Evolutionary conservation across 2,113 vertebrate species (phyloP).

Genomic region (Atrichornis clamosus): DNA sequence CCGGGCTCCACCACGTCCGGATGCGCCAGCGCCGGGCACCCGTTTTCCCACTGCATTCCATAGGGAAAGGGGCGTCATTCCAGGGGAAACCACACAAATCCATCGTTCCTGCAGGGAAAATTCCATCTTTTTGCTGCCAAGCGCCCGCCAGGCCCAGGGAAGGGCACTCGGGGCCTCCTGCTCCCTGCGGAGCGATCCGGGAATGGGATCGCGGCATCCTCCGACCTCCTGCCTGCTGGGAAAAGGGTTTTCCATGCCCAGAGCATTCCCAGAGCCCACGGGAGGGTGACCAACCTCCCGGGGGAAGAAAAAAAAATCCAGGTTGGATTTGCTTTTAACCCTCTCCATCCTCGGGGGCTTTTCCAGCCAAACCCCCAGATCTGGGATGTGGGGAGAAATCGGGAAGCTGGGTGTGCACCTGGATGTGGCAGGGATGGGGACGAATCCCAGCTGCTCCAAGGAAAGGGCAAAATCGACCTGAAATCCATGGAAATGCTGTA

Average conservation of each 20-base stretch:
- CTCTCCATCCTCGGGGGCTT: not conserved
- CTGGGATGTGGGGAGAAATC: not conserved
- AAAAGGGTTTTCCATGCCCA: not conserved
- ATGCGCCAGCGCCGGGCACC: fast-evolving
- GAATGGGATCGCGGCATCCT: fast-evolving
- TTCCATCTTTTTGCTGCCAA: not conserved
- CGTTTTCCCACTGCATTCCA: fast-evolving
- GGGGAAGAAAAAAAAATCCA: too few species aligned
- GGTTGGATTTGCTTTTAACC: not conserved
- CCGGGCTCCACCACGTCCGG: not conserved
- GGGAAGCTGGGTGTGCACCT: not conserved
- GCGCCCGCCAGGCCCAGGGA: not conserved
- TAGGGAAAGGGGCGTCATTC: fast-evolving
- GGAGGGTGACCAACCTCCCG: not conserved
- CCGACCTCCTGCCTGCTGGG: not conserved
- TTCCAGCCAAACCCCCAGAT: not conserved
- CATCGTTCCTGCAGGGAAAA: not conserved
- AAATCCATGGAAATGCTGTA: not conserved
- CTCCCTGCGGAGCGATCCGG: not conserved
- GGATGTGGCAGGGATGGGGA: not conserved
- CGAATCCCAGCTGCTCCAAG: too few species aligned
- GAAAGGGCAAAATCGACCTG: not conserved
- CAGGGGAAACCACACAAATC: not conserved
- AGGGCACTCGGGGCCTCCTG: not conserved
- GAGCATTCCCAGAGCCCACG: not conserved